These are phyloP conservation scores for Colistium nudipinnis DNA, from an alignment of 2,113 vertebrate genomes.

Conservation along the genomic window DNA sequence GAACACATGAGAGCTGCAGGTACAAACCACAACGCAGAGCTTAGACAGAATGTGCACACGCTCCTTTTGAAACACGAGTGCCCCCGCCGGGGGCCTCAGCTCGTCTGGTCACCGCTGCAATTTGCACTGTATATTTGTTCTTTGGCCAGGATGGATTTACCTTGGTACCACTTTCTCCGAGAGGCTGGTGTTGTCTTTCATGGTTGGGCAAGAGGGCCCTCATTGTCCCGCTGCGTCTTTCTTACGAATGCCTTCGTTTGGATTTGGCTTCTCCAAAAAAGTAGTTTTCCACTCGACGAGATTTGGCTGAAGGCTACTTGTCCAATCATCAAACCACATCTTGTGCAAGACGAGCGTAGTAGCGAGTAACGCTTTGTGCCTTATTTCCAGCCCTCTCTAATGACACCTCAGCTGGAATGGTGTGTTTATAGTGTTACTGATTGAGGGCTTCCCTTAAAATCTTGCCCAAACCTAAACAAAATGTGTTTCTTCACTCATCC, in stretches of 20 bases:
- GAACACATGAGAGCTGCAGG: constrained; percentile 16
- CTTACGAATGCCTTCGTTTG: constrained; percentile 67
- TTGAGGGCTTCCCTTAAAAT: constrained; percentile 78
- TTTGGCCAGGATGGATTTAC: constrained; percentile 60
- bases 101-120: constrained; percentile 49
- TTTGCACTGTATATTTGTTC: constrained; percentile 71
- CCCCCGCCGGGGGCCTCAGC: constrained; percentile 29
- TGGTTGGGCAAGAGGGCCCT: constrained; percentile 14
- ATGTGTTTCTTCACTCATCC: constrained; percentile 73
- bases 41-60: background rate
- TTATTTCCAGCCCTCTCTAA: constrained; percentile 71
- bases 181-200: constrained; percentile 54
- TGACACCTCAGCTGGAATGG: constrained; percentile 73
- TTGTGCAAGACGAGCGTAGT: constrained; percentile 67
- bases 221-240: constrained; percentile 64
- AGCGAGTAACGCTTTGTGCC: constrained; percentile 57
- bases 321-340: constrained; percentile 73
- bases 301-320: constrained; percentile 65
- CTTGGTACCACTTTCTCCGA: constrained; percentile 45
- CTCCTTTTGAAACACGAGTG: constrained; percentile 17
- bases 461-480: constrained; percentile 76
- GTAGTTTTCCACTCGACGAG: constrained; percentile 62
- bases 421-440: constrained; percentile 77
- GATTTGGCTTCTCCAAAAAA: constrained; percentile 61
- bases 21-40: constrained; percentile 27